phyloP scores from a whole-genome alignment of 1,140 invertebrate species.

The Ceratosolen fusciceps region DNA sequence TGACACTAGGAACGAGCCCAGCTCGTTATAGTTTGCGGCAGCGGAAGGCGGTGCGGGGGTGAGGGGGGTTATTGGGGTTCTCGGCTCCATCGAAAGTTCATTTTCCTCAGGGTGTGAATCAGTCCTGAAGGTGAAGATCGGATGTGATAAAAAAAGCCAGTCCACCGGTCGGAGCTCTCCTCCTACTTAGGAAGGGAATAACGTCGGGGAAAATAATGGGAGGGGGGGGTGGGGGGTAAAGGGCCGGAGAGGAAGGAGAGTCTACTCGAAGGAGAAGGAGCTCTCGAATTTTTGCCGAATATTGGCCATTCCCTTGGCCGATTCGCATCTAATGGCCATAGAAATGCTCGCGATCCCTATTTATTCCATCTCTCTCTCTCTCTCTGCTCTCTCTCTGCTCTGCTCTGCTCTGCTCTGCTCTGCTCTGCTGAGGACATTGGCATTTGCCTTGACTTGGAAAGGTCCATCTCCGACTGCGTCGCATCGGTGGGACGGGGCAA shows the following conservation, averaged over 20 bases:
- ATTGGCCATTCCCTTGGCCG: not conserved
- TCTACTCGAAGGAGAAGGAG: not conserved
- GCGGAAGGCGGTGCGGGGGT: no score
- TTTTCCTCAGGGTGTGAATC: no score
- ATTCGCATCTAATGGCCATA: not conserved
- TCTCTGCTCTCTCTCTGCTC: not conserved
- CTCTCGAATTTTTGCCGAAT: conserved; percentile 14
- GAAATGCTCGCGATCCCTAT: not conserved
- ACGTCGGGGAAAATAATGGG: not conserved
- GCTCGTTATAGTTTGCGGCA: no score
- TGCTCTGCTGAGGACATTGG: conserved; percentile 1
- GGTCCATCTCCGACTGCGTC: not conserved
- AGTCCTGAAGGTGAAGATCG: no score
- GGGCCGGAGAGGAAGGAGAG: no score
- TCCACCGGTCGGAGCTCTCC: no score
- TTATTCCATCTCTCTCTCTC: not conserved
- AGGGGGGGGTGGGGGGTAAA: not conserved
- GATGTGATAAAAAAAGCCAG: no score
- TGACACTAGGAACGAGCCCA: no score
- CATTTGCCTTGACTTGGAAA: conserved; percentile 14
- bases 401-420: not conserved
- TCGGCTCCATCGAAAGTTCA: no score
- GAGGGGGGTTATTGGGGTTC: no score
- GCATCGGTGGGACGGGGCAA: not conserved
- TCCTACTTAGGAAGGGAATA: no score